Base-by-base conservation (phyloP, 1,140 invertebrate species). In the Drosophila guanche region DNA sequence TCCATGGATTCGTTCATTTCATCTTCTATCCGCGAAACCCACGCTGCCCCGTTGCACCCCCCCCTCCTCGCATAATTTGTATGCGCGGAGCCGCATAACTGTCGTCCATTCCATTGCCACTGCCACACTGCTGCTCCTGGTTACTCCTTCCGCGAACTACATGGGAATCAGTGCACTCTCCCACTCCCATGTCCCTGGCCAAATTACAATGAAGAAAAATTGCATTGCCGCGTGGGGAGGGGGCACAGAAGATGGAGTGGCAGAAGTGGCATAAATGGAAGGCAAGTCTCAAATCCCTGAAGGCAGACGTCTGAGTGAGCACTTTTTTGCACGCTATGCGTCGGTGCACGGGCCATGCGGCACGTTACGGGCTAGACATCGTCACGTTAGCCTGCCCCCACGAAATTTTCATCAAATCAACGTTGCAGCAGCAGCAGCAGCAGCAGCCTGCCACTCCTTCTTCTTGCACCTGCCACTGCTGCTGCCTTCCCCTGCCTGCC, bases 141-240 rank as follows among this genome's bases (percentile, higher is more conserved):
- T 7, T 22, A 1, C 29, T 20, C 10, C 45, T 8, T 2, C 58
- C 29, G 14, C 33, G 7, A 41, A 14, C 42, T 67, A 43, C 22
- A 48, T 52, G 55, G 20, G 84, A 86, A 86, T 86, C 81, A 81
- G 81, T 85, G 81, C 81, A 84, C 43, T 53, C 57, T 48, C 50
- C 56, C 81, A 75, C 43, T 52, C 57, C 56, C 41, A 41, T 50
- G 46, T 51, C 59, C 3, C 68, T 27, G 29, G 41, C 22, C 75
- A 79, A 88, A 86, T 88, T 88, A 86, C 78, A 86, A 86, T 88
- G 83, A 86, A 86, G 83, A 86, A 86, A 72, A 88, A 86, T 86
- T 86, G 83, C 83, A 86, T 72, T 78, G 53, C 83, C 50, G 14
- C 43, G 40, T 41, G 46, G 57, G 37, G 23, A 29, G n/a, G 40